Evolutionary conservation across 2,113 vertebrate genomes (phyloP).

Genomic region (Acrocephalus kingi): DNA sequence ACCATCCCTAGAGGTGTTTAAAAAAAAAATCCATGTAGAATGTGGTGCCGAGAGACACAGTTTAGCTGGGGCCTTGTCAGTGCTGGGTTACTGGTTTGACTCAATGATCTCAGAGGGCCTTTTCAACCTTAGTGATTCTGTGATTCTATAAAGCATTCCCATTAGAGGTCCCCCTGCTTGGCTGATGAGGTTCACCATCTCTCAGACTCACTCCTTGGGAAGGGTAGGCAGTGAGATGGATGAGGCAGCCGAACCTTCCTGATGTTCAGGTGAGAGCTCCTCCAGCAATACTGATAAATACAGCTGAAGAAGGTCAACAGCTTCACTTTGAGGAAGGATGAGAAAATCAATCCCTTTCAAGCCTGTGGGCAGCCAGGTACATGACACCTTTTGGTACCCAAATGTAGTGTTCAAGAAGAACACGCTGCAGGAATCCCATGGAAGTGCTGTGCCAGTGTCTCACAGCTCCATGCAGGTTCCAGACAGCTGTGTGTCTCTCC

Average conservation of each 20-base stretch:
- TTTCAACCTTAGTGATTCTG: neutral
- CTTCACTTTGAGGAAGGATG: neutral
- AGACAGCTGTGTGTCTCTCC: neutral
- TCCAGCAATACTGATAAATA: neutral
- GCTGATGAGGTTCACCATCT: neutral
- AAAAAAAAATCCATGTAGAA: rapidly evolving
- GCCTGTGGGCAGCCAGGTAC: neutral
- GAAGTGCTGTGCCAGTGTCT: neutral
- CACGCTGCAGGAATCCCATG: neutral
- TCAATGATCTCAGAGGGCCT: neutral
- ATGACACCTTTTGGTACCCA: neutral
- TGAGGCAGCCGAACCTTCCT: neutral
- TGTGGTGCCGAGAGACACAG: neutral
- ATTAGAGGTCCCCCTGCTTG: neutral
- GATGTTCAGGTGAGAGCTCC: neutral
- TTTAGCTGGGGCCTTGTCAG: neutral
- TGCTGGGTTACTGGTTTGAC: neutral
- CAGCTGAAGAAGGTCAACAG: neutral
- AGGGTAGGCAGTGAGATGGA: neutral
- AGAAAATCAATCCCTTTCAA: neutral
- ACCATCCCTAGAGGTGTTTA: neutral
- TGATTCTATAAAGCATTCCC: neutral
- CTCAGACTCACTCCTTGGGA: neutral
- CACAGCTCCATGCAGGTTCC: neutral
- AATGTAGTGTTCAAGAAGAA: rapidly evolving